Percentiles rank a stretch among this genome's conserved stretches.
Conservation (phyloP, 2,113 vertebrate species). For the Leiothrix lutea region DNA sequence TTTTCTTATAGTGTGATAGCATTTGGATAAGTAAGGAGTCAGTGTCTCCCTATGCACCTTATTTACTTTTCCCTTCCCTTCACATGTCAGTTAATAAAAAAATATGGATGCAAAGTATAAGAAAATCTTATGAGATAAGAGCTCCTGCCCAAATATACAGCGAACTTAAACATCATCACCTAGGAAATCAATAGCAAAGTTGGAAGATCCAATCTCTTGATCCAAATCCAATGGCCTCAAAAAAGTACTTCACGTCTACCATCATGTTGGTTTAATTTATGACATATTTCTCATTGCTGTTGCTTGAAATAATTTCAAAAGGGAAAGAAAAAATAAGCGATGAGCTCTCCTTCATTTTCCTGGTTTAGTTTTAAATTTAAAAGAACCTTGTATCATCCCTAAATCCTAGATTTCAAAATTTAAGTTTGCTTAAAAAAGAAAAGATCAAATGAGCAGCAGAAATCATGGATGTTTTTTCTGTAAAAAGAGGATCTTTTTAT, state of each 20-base stretch:
- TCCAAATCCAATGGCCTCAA: neutral
- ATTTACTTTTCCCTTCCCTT: neutral
- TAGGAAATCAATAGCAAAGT: slow-evolving; percentile 3
- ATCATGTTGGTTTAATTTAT: neutral
- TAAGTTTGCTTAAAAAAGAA: neutral
- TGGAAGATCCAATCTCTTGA: neutral
- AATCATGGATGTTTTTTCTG: neutral
- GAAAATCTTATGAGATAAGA: neutral
- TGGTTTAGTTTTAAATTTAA: neutral
- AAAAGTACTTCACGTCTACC: neutral
- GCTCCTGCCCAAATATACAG: neutral
- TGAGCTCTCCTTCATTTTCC: neutral
- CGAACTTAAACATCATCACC: neutral
- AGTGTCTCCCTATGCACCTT: neutral
- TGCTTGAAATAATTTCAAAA: neutral
- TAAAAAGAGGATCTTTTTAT: neutral
- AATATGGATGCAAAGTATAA: neutral
- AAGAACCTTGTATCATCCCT: neutral
- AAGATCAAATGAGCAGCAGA: neutral
- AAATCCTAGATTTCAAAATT: neutral
- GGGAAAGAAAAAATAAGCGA: neutral
- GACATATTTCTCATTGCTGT: neutral
- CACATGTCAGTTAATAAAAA: slow-evolving; percentile 7
- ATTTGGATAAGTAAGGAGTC: neutral
- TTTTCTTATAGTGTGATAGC: neutral